Base-by-base conservation (phyloP, 2,113 vertebrate genomes). In the Python bivittatus region DNA sequence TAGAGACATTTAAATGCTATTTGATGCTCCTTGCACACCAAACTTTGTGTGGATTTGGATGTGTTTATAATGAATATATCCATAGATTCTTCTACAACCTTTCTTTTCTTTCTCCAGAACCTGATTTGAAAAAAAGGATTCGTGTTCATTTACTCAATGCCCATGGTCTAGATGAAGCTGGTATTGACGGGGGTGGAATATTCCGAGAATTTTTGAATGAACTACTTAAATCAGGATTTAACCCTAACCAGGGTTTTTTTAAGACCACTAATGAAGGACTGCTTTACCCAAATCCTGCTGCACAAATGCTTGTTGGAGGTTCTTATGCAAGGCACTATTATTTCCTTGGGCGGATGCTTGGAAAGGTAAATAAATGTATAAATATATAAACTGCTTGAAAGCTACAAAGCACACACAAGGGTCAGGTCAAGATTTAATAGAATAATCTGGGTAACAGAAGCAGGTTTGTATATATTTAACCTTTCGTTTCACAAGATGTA, bases 181-280 rank as follows among this genome's bases (percentile, higher is more conserved):
- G 99, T 48, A 99, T 99, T 8, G 99, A 99, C 33, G 99, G 99
- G 0, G 99, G 99, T 1, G 99, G 99, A 29, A 99, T 99, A 97
- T 99, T 99, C 96, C 97, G 99, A 58, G 99, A 99, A 97, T 99
- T 99, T 96, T 97, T 99, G 91, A 99, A 99, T 20, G 99, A 99
- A 93, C 98, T 99, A 25, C 98, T 99, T 87, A 99, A 99, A 95
- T 99, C 99, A 0, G 99, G 99, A 92, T 99, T 99, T 96, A 99
- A 99, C 93, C 99, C 99, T 89, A 99, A 99, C 97, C 99, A 99
- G 96, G 99, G 99, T 0, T 99, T 99, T 97, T 98, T 99, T 97
- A 99, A 99, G 96, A 99, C 99, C 38, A 99, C 99, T 92, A 99
- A 99, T 48, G 99, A 99, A 94, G 98, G 99, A 6, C 98, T 99